Base-by-base conservation (phyloP, 2,797 vertebrate genomes). In the Lagorchestes hirsutus region DNA sequence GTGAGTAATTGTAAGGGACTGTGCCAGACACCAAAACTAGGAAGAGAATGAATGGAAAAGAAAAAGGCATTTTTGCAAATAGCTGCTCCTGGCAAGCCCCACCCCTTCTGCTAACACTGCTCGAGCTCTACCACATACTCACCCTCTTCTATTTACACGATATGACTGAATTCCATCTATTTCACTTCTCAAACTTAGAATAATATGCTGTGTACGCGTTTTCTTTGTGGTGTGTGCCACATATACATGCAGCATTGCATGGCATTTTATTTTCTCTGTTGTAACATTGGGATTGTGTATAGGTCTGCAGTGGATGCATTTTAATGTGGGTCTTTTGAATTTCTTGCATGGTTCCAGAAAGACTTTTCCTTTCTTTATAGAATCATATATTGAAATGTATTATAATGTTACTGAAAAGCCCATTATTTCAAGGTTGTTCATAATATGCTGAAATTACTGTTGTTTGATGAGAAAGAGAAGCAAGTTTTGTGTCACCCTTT, bases 1-100 rank as follows among this genome's bases (percentile, higher is more conserved):
- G 58, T 96, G 92, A 97, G 96, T 96, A 97, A 97, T 8, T 92
- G 82, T 91, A 95, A 95, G 91, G 67, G 92, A 94, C 91, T 55
- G 0, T 91, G 40, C 54, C 52, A 98, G 94, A 58, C 93, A 40
- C 87, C 82, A 96, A 52, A 90, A 28, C 96, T 27, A 40, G 93
- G 67, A 96, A 5, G 59, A 91, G 96, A 91, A 97, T 97, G 90
- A 96, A 87, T 67, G 96, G 94, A 94, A 57, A 92, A 97, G 95
- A 95, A 92, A 94, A 96, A 94, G 93, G 92, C 90, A 96, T 97
- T 95, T 96, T 97, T 92, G 97, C 93, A 97, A 94, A 94, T 29
- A 93, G 94, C 96, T 97, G 14, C 92, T 95, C 46, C 12, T 95
- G 94, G 94, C 97, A 97, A 93, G 90, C 93, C 92, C 96, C 96